Percentiles rank a stretch among this genome's conserved stretches.
Conservation (phyloP, 2,113 vertebrate species). For the Enhydra lutris region DNA sequence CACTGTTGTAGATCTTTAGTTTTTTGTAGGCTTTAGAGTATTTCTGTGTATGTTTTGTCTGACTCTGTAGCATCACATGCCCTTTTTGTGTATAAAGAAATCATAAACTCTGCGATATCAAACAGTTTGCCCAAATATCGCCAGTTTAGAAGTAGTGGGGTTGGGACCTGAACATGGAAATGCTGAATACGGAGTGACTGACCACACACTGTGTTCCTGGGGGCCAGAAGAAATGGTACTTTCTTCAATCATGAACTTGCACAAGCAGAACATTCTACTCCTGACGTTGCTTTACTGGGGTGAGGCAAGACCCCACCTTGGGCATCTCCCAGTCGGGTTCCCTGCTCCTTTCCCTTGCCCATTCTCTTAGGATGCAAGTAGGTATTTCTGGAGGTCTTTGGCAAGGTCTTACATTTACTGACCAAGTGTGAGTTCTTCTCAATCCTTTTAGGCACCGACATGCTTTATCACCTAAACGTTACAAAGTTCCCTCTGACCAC, state of each 20-base stretch:
- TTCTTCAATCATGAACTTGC: background rate
- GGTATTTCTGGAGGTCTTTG: background rate
- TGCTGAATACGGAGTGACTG: background rate
- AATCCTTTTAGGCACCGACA: background rate
- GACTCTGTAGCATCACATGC: background rate
- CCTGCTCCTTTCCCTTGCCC: background rate
- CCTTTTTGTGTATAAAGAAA: background rate
- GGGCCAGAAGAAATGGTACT: background rate
- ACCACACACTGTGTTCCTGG: background rate
- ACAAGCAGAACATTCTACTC: background rate
- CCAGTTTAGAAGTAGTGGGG: background rate
- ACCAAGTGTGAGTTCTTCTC: background rate
- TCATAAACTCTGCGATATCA: fast-evolving
- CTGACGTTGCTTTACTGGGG: background rate
- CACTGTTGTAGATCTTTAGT: background rate
- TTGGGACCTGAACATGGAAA: background rate
- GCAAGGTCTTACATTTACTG: background rate
- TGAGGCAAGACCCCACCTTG: background rate
- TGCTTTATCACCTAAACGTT: background rate
- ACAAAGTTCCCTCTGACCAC: background rate
- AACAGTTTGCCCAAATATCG: background rate
- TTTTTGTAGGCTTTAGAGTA: background rate
- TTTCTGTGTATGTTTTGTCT: background rate
- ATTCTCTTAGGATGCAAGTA: background rate
- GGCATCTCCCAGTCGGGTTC: background rate